A percentile compares a stretch with the other conserved stretches of the same genome.
phyloP scores from a whole-genome alignment of 35 echinoderm and acorn worm species.

The Ophiothrix spiculata region DNA sequence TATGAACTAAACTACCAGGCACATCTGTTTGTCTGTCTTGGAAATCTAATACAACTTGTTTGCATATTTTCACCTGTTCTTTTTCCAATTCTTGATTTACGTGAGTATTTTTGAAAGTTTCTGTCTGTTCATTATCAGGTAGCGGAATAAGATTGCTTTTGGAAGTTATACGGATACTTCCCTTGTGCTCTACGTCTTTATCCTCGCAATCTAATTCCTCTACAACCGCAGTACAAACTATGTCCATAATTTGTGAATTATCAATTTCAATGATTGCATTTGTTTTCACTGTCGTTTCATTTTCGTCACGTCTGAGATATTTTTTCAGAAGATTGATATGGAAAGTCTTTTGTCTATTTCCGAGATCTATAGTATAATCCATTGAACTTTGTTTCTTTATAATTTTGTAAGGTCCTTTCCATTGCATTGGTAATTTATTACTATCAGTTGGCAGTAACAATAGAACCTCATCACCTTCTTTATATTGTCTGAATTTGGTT shows the following conservation, averaged over 20 bases:
- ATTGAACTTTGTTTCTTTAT: constrained; percentile 21
- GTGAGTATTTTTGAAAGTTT: constrained; percentile 33
- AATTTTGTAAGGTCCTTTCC: constrained; percentile 33
- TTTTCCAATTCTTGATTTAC: background rate
- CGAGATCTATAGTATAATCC: constrained; percentile 25
- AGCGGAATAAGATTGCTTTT: constrained; percentile 18
- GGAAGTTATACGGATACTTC: background rate
- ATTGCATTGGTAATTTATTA: constrained; percentile 35
- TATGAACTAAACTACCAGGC: constrained; percentile 28
- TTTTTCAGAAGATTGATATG: constrained; percentile 32
- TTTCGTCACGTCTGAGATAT: constrained; percentile 6
- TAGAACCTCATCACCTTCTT: constrained; percentile 44
- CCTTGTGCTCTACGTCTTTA: background rate
- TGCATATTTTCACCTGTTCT: constrained; percentile 15
- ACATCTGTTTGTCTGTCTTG: constrained; percentile 37
- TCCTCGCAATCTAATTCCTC: background rate
- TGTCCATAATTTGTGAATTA: background rate
- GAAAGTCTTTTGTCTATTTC: constrained; percentile 30
- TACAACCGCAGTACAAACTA: background rate
- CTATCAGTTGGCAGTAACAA: constrained; percentile 24
- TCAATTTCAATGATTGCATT: no score
- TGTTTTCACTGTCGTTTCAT: background rate
- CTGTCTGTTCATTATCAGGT: background rate
- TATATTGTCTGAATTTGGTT: constrained; percentile 21
- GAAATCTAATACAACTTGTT: background rate